Conservation (phyloP, 1,140 invertebrate genomes). For the Cyrtorhinus lividipennis region DNA sequence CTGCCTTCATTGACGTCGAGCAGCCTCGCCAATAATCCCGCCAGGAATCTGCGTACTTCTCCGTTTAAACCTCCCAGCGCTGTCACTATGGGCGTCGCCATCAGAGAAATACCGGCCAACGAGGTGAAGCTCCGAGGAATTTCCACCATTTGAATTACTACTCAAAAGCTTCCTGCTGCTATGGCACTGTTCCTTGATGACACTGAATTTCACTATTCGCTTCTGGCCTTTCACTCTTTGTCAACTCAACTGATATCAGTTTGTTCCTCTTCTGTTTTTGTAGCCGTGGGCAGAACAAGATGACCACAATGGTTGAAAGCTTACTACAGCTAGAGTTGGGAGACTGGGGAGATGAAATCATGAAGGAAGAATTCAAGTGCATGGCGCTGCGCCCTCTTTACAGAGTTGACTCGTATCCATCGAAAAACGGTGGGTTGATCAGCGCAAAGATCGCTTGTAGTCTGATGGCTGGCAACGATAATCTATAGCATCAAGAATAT, state of each 20-base stretch:
- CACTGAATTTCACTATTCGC: no score
- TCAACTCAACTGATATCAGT: no score
- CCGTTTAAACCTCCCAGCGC: slow-evolving; percentile 25
- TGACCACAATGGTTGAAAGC: slow-evolving; percentile 28
- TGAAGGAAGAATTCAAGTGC: slow-evolving; percentile 30
- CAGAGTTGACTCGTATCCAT: slow-evolving; percentile 26
- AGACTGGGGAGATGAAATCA: slow-evolving; percentile 26
- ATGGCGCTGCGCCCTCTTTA: slow-evolving; percentile 30
- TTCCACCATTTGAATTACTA: background rate
- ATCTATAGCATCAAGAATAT: background rate
- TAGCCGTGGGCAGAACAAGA: slow-evolving; percentile 27
- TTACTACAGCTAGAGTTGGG: slow-evolving; percentile 31
- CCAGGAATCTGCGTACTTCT: slow-evolving; percentile 19
- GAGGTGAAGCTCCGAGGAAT: slow-evolving; percentile 29
- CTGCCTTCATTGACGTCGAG: slow-evolving; percentile 10
- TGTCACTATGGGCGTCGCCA: slow-evolving; percentile 27
- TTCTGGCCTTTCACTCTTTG: no score
- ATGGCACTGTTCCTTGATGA: no score
- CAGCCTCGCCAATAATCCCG: slow-evolving; percentile 14
- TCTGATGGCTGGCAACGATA: no score
- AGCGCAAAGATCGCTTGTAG: no score
- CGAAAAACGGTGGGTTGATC: slow-evolving; percentile 14
- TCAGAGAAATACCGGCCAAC: slow-evolving; percentile 28
- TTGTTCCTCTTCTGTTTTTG: no score
- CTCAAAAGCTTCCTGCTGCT: no score